Conservation (phyloP, 2,113 vertebrate genomes). For the Rhagologus leucostigma region DNA sequence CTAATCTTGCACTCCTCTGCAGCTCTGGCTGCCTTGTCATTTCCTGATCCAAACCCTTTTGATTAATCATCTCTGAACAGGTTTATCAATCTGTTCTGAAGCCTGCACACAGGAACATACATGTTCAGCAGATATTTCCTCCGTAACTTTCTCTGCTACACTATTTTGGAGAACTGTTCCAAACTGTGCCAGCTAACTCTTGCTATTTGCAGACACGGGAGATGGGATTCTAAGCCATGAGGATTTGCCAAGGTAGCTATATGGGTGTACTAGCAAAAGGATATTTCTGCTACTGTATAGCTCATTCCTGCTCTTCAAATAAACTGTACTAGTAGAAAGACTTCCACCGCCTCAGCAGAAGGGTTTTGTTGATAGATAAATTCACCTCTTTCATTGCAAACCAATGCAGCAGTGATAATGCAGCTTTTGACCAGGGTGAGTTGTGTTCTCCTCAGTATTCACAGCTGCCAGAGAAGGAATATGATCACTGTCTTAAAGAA, state of each 20-base stretch:
- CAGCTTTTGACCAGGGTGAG: background rate
- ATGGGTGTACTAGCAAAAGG: slow-evolving; percentile 3
- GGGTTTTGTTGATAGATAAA: background rate
- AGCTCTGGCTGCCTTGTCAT: background rate
- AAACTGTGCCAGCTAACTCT: slow-evolving; percentile 17
- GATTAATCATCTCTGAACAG: background rate
- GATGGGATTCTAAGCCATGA: slow-evolving; percentile 3
- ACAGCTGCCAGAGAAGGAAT: background rate
- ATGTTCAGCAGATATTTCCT: slow-evolving; percentile 7
- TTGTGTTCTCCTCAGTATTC: background rate
- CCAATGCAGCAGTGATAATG: background rate
- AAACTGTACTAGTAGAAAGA: background rate
- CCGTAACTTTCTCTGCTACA: background rate
- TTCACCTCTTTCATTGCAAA: background rate
- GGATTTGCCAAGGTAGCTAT: slow-evolving; percentile 36
- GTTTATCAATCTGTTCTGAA: slow-evolving; percentile 14
- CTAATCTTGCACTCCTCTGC: background rate
- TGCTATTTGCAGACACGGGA: slow-evolving; percentile 53
- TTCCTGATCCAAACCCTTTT: background rate
- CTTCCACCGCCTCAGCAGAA: background rate
- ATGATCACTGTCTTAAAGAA: background rate
- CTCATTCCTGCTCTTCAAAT: background rate
- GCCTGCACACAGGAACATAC: background rate
- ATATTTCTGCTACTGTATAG: slow-evolving; percentile 1
- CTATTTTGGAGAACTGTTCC: slow-evolving; percentile 23